Base-by-base conservation (phyloP, 92 coral and sea anemone genomes). In the Epizoanthus ramosus region DNA sequence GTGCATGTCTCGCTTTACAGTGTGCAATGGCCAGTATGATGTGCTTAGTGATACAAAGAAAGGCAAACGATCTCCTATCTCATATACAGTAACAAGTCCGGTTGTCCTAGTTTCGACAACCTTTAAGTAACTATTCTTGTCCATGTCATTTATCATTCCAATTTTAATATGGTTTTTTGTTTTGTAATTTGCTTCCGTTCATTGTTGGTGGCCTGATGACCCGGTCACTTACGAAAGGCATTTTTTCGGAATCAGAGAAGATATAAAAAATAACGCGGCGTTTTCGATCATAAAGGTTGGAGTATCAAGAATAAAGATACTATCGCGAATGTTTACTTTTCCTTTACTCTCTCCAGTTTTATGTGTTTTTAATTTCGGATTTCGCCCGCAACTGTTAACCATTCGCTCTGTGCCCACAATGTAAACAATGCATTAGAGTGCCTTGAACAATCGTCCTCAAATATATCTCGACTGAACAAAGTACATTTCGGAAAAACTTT, bases 161-260 rank as follows among this genome's bases (percentile, higher is more conserved):
- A 61, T 77, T 77, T 61, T 10, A 77, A 77, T 43, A 77, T 22
- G 15, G 9, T 6, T 77, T 43, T 37, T 77, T 41, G 66, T 57
- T 75, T 58, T 33, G 69, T 41, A 6, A 33, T 60, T 63, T 19
- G 17, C 68, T 77, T 77, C 71, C 71, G 3, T 59, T 19, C 60
- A 59, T 76, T 59, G 57, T 76, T 76, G 71, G 82, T 77, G 53
- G 56, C 10, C 18, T 37, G 57, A 28, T 58, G 71, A 47, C 81
- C 16, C 19, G 68, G 35, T 39, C 6, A 74, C 7, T 50, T 47
- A 47, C 54, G 2, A 12, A 2, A 9, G 54, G 14, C 14, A 50
- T 50, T 50, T 9, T 47, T 9, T 13, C 14, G 14, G 54, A 13
- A 9, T 50, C 14, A 50, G 15, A 50, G 15, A 50, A 50, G 13